Base-by-base conservation (phyloP, 2,888 invertebrate species). In the Tachystola acroxantha region DNA sequence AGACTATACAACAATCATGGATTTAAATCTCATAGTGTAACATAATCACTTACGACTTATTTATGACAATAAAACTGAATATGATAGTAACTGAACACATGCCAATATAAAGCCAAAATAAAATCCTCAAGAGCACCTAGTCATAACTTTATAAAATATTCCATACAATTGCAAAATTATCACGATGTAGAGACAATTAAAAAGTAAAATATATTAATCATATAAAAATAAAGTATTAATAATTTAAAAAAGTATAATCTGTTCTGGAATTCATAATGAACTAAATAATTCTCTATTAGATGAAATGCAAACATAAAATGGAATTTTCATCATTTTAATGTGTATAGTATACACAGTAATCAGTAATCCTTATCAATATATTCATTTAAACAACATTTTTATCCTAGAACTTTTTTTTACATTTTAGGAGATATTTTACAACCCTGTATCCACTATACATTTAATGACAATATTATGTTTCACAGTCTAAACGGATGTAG, bases 361-460 rank as follows among this genome's bases (percentile, higher is more conserved):
- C 70, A 71, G 64, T 68, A 73, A 64, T 67, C 65, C 79, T 75
- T 80, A 82, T 72, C 66, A 71, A 76, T 79, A 82, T 73, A 79
- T 75, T 77, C 58, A 77, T 82, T 79, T 75, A 84, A 80, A 85
- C 80, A 82, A 81, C 74, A 72, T 75, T 64, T n/a, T 75, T 64
- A 75, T 66, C 73, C 79, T 84, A 82, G 60, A 72, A 64, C 54
- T 72, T 66, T 69, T 72, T 71, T 71, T 76, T 77, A 82, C 74
- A 80, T 57, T 73, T 84, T 78, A 79, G 76, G 76, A 85, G 79
- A 86, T 85, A 86, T 84, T 82, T 79, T 81, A 84, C 85, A 86
- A 86, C 86, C 86, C 86, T 86, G 86, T 86, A 77, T 80, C 80
- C 86, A 84, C 85, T 84, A 85, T 80, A 79, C 71, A 72, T 81